Evolutionary conservation across 2,888 invertebrate genomes (phyloP).

Genomic region (Cheilosia soror): DNA sequence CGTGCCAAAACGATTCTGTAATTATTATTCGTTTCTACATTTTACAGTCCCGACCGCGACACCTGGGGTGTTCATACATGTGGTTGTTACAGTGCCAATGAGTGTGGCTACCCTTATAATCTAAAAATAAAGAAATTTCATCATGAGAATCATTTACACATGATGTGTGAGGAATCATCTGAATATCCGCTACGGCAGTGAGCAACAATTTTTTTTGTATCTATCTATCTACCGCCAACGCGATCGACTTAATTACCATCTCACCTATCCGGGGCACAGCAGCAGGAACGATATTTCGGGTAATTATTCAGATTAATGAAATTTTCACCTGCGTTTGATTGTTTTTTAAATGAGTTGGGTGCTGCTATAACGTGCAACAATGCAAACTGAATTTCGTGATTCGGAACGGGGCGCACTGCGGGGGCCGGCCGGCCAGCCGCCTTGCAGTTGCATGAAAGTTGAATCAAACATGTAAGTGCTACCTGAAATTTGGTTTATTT

Average conservation of each 20-base stretch:
- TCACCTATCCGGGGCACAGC: not conserved
- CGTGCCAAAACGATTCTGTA: conserved; percentile 28
- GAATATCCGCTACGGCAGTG: no score
- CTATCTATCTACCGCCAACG: not conserved
- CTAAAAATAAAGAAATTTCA: conserved; percentile 40
- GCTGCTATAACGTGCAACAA: conserved; percentile 17
- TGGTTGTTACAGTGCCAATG: not conserved
- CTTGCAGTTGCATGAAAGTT: not conserved
- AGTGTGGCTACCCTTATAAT: not conserved
- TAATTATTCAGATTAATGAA: conserved; percentile 18
- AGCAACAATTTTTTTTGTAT: not conserved
- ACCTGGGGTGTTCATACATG: conserved; percentile 12
- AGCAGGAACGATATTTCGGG: not conserved
- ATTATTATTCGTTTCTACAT: conserved; percentile 14
- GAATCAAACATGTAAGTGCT: not conserved
- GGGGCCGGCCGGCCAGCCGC: not conserved
- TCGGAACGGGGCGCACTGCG: not conserved
- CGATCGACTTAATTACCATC: conserved; percentile 6
- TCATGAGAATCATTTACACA: conserved; percentile 17
- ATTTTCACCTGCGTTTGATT: conserved; percentile 23
- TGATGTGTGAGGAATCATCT: not conserved
- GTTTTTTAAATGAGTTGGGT: not conserved
- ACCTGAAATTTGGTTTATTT: not conserved
- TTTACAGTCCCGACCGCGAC: not conserved
- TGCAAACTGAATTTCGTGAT: not conserved